Conservation (phyloP, 2,888 invertebrate genomes). For the Ptycholaimellus sp. region DNA sequence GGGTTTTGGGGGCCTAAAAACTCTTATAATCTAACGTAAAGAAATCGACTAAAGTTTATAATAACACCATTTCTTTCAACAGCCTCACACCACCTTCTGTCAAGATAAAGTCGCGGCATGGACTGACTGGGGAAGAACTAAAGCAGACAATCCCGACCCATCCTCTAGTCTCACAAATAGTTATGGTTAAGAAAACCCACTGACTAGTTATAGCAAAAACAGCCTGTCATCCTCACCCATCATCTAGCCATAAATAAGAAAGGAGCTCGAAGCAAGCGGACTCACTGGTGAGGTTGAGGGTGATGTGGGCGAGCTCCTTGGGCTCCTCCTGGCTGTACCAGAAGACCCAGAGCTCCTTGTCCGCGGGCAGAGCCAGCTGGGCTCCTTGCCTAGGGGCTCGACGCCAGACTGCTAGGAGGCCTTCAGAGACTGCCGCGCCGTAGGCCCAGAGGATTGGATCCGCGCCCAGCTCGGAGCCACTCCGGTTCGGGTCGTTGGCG, state of each 20-base stretch:
- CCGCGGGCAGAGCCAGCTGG: slow-evolving; percentile 7
- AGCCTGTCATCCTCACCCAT: slow-evolving; percentile 4
- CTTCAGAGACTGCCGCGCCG: slow-evolving; percentile 38
- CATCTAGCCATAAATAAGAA: background rate
- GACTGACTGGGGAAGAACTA: too few relatives aligned
- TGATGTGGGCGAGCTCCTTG: background rate
- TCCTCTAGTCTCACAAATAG: too few relatives aligned
- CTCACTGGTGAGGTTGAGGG: slow-evolving; percentile 47
- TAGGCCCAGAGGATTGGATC: slow-evolving; percentile 32
- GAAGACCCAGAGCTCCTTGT: slow-evolving; percentile 94
- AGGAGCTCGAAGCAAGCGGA: background rate
- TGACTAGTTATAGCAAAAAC: background rate
- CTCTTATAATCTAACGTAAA: too few relatives aligned
- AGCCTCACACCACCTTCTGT: too few relatives aligned
- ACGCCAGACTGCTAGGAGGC: slow-evolving; percentile 93
- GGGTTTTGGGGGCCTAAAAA: too few relatives aligned
- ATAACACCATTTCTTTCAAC: too few relatives aligned
- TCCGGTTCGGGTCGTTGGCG: slow-evolving; percentile 39
- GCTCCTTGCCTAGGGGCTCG: slow-evolving; percentile 28
- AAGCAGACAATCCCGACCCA: too few relatives aligned
- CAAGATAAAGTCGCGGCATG: too few relatives aligned
- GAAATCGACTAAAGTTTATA: too few relatives aligned
- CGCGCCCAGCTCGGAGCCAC: slow-evolving; percentile 17
- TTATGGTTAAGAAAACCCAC: too few relatives aligned
- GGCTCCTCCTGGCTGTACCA: slow-evolving; percentile 56